These are phyloP conservation scores for Larimichthys polyactis DNA, from an alignment of 2,113 vertebrate genomes.

Conservation along the genomic window DNA sequence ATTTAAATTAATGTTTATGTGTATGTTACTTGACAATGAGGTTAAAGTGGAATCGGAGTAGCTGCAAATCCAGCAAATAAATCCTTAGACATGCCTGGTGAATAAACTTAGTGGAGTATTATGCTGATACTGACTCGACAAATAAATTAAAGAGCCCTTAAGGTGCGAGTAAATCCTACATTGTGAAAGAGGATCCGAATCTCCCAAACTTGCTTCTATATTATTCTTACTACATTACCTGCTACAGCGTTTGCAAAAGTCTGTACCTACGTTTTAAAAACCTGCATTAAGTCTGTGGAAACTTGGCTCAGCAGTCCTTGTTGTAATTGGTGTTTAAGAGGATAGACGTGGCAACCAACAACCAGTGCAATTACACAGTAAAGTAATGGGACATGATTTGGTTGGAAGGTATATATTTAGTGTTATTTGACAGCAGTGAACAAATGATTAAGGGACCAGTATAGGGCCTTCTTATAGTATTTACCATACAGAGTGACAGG, in stretches of 20 bases:
- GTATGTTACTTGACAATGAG: not conserved
- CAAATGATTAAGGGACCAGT: not conserved
- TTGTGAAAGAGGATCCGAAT: constrained; percentile 15
- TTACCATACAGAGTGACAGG: not conserved
- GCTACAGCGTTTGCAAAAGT: not conserved
- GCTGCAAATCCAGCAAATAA: not conserved
- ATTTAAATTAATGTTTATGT: not conserved
- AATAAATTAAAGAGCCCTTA: not conserved
- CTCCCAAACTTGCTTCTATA: constrained; percentile 8
- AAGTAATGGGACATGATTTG: constrained; percentile 9
- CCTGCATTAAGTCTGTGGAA: not conserved
- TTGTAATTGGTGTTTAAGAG: not conserved
- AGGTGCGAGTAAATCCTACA: not conserved
- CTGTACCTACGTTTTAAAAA: constrained; percentile 7
- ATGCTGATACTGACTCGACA: not conserved
- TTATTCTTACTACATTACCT: not conserved
- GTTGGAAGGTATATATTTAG: not conserved
- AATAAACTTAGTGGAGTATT: not conserved
- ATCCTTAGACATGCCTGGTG: not conserved
- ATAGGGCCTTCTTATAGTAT: not conserved
- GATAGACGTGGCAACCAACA: not conserved
- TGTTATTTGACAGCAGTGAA: not conserved
- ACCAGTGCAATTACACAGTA: not conserved
- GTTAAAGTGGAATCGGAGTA: not conserved
- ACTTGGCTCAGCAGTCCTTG: not conserved